phyloP scores from a whole-genome alignment of 2,888 invertebrate genomes.

The Pollenia amentaria region DNA sequence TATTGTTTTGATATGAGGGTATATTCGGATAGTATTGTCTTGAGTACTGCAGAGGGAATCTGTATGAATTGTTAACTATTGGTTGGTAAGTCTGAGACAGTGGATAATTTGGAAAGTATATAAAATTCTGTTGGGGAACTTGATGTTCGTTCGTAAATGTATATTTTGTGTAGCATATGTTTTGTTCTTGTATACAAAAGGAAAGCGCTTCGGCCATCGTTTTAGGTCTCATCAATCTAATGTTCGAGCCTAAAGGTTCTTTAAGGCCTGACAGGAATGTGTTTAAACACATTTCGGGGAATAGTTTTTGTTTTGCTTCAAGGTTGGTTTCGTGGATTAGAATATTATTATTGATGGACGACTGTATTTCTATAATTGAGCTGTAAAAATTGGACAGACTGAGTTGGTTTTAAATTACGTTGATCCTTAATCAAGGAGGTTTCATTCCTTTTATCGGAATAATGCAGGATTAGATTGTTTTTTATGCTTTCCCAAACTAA shows the following conservation, averaged over 20 bases:
- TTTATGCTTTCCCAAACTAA: conserved; percentile 27
- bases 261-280: no score
- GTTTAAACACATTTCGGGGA: conserved; percentile 1
- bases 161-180: no score
- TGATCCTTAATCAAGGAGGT: no score
- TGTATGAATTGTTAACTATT: conserved; percentile 32
- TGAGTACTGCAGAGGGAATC: conserved; percentile 13
- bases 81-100: conserved; percentile 23
- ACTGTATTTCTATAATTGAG: conserved; percentile 47
- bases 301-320: conserved; percentile 14
- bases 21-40: conserved; percentile 26
- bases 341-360: no score
- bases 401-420: conserved; percentile 63
- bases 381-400: conserved; percentile 66
- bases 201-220: no score
- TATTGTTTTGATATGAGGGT: conserved; percentile 42
- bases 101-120: conserved; percentile 12
- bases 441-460: no score
- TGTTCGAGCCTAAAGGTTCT: no score
- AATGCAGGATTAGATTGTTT: conserved; percentile 71
- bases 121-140: conserved; percentile 25
- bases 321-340: no score
- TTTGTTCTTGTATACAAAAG: no score
- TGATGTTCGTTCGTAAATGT: no score
- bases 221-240: no score